A percentile compares a stretch with the other conserved stretches of the same genome.
Evolutionary conservation across 2,797 vertebrate species (phyloP).

Genomic region (Xiphophorus birchmanni): DNA sequence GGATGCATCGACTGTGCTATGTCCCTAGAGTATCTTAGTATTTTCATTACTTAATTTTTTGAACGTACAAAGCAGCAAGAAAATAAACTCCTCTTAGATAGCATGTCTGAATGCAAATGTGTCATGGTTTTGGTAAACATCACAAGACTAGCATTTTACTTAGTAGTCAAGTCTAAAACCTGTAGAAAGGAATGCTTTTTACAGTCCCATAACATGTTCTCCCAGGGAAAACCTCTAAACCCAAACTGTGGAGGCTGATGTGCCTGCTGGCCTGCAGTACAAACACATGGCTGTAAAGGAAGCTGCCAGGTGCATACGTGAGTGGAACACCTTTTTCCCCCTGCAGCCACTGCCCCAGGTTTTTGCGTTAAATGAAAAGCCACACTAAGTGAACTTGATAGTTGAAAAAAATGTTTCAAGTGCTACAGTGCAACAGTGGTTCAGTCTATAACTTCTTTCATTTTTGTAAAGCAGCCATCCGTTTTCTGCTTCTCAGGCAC

Average conservation of each 20-base stretch:
- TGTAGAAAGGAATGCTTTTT: conserved; percentile 37
- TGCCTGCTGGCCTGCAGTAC: conserved; percentile 32
- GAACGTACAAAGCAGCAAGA: conserved; percentile 13
- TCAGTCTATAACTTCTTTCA: conserved; percentile 22
- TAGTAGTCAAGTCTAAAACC: conserved; percentile 52
- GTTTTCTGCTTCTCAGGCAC: not conserved
- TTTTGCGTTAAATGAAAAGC: conserved; percentile 39
- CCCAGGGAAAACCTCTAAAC: conserved; percentile 53
- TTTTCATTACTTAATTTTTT: not conserved
- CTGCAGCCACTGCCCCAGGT: conserved; percentile 18
- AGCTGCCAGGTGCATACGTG: conserved; percentile 37
- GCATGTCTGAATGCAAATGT: conserved; percentile 40
- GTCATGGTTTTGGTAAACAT: conserved; percentile 43
- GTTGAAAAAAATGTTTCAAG: conserved; percentile 16
- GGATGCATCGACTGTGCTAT: not conserved
- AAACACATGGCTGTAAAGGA: conserved; percentile 33
- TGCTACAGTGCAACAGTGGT: conserved; percentile 40
- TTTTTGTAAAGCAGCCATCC: conserved; percentile 2
- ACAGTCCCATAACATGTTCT: conserved; percentile 54
- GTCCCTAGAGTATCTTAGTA: not conserved
- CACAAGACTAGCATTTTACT: conserved; percentile 38
- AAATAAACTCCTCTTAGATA: conserved; percentile 23
- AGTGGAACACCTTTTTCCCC: conserved; percentile 22
- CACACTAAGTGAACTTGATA: conserved; percentile 22
- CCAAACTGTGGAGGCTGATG: conserved; percentile 47